These are phyloP conservation scores for Panurus biarmicus DNA, from an alignment of 2,113 vertebrate genomes.

Conservation along the genomic window DNA sequence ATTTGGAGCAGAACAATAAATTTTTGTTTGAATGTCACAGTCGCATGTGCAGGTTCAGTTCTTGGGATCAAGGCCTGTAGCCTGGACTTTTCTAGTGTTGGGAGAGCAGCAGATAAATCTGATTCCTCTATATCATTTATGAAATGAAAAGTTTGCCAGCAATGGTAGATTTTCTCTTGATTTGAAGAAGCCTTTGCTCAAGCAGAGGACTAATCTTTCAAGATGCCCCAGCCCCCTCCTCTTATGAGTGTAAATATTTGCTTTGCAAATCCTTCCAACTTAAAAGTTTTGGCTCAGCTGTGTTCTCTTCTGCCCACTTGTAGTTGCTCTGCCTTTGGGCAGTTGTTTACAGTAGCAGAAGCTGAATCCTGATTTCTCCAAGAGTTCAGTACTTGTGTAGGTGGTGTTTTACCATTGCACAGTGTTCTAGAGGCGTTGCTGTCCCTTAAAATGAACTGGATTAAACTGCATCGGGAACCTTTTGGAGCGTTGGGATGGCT, in stretches of 20 bases:
- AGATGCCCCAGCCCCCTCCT: neutral
- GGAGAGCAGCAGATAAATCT: neutral
- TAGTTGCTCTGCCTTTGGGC: neutral
- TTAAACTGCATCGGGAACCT: neutral
- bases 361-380: neutral
- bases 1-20: neutral
- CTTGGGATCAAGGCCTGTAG: neutral
- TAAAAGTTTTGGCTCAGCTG: neutral
- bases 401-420: neutral
- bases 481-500: neutral
- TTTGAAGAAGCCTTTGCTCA: neutral
- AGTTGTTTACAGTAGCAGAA: neutral
- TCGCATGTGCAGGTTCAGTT: accelerated
- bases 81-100: neutral
- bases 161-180: neutral
- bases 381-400: neutral
- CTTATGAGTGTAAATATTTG: neutral
- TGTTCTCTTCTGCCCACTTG: neutral
- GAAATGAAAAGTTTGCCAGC: neutral
- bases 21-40: neutral
- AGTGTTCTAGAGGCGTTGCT: neutral
- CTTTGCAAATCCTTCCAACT: neutral
- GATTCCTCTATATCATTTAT: neutral
- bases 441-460: neutral
- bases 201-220: neutral